Evolutionary conservation across 1,140 invertebrate genomes (phyloP), one percentile per base, ranked within the genome.

Genomic region (Drosophila baimaii): DNA sequence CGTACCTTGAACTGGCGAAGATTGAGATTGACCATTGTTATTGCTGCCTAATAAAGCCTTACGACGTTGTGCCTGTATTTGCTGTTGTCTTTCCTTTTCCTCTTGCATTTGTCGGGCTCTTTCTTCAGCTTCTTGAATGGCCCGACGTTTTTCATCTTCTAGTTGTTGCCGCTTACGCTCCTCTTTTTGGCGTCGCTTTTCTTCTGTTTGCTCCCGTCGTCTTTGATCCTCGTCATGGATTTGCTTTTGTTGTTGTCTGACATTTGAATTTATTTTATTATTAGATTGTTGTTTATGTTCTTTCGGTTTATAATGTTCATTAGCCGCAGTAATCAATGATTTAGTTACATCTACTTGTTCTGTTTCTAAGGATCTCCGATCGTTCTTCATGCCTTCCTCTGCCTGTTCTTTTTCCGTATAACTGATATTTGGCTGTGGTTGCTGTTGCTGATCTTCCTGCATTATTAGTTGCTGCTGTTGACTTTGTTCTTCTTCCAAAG

Each of bases 111-210:
- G 89, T 5, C 84, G 82, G 35, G 73, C 57, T 35, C 72, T 83
- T 47, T 91, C 79, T 63, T 92, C 91, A 31, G 84, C 86, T 4
- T 57, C 80, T 25, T 71, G 68, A 23, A 77, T 23, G 5, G 37
- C 73, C 23, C 92, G 93, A 71, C 82, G 93, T 81, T 89, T 90
- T 74, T 94, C 90, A 81, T 94, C 94, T 44, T 94, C 93, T 2
- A 93, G 79, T 83, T 93, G 83, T 92, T 93, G 58, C 78, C 93
- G 81, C 93, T 94, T 70, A 92, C 93, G 82, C 92, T 94, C 81
- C 77, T 91, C 91, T 43, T 85, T 91, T 1, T 76, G 29, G 2
- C 79, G 72, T 3, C 73, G 58, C 23, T 90, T 88, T 37, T 81
- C 88, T 33, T 90, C 86, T 5, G 46, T 46, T 29, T 56, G 68